phyloP scores from a whole-genome alignment of 2,888 invertebrate genomes.

The Conchocele bisecta region DNA sequence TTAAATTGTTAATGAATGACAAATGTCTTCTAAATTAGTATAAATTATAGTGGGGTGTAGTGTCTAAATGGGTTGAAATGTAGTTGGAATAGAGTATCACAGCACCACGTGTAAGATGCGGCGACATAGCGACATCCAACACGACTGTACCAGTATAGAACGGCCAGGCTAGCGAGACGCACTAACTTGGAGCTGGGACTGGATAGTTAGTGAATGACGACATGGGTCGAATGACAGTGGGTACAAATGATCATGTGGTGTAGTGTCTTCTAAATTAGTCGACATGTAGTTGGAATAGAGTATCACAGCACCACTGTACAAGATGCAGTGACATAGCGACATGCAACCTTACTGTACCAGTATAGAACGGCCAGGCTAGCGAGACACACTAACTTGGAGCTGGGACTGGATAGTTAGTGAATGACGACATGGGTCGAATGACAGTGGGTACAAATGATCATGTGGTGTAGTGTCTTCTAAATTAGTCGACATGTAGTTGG shows the following conservation, averaged over 20 bases:
- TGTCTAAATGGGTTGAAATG: not conserved
- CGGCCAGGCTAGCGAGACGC: slow-evolving; percentile 14
- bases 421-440: not conserved
- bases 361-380: not conserved
- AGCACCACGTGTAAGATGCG: not conserved
- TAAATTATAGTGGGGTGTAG: too few relatives aligned
- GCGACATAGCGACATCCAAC: not conserved
- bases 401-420: not conserved
- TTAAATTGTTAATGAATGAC: too few relatives aligned
- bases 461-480: too few relatives aligned
- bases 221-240: too few relatives aligned
- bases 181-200: slow-evolving; percentile 41
- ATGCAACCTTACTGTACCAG: slow-evolving; percentile 3
- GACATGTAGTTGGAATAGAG: too few relatives aligned
- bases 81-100: slow-evolving; percentile 9
- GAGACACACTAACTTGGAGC: not conserved
- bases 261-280: too few relatives aligned
- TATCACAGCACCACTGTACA: too few relatives aligned
- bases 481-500: too few relatives aligned
- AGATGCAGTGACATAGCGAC: not conserved
- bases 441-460: too few relatives aligned
- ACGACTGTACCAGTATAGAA: slow-evolving; percentile 21
- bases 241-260: too few relatives aligned
- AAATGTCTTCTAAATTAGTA: too few relatives aligned
- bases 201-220: not conserved